Percentiles rank a stretch among this genome's conserved stretches.
Evolutionary conservation across 2,888 invertebrate species (phyloP).

Genomic region (Blomia tropicalis): DNA sequence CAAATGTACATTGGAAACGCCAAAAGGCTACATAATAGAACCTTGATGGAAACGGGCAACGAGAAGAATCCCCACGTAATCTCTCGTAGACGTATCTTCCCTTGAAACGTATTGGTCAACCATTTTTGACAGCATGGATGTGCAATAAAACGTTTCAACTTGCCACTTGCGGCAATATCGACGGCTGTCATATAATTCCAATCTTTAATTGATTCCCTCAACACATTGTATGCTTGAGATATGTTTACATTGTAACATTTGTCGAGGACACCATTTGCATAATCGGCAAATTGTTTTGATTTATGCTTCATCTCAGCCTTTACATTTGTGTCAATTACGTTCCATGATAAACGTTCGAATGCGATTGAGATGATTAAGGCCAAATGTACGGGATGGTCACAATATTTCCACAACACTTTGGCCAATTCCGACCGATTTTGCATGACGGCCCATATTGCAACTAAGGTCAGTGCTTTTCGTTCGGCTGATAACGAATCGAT

Average conservation of each 20-base stretch:
- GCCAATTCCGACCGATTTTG: conserved; percentile 30
- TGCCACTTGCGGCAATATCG: conserved; percentile 36
- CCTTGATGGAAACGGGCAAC: conserved; percentile 36
- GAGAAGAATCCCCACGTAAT: conserved; percentile 34
- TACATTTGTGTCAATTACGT: conserved; percentile 30
- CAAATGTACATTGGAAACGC: conserved; percentile 37
- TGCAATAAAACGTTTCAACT: conserved; percentile 38
- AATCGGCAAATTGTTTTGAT: conserved; percentile 31
- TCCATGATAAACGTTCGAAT: conserved; percentile 29
- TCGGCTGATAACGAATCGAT: conserved; percentile 30
- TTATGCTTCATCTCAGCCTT: conserved; percentile 30
- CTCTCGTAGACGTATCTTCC: conserved; percentile 35
- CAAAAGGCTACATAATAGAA: conserved; percentile 33
- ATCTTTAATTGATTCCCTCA: conserved; percentile 35
- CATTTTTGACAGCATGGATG: conserved; percentile 41
- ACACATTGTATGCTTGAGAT: conserved; percentile 34
- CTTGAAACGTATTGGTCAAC: conserved; percentile 38
- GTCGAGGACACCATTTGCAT: conserved; percentile 34
- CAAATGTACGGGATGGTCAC: conserved; percentile 32
- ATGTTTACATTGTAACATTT: conserved; percentile 33
- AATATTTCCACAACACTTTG: conserved; percentile 31
- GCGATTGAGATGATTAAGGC: conserved; percentile 32
- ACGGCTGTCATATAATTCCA: conserved; percentile 36
- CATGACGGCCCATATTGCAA: conserved; percentile 32
- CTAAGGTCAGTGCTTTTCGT: conserved; percentile 30